These are phyloP conservation scores for Gyps fulvus DNA, from an alignment of 2,113 vertebrate species.

Conservation along the genomic window DNA sequence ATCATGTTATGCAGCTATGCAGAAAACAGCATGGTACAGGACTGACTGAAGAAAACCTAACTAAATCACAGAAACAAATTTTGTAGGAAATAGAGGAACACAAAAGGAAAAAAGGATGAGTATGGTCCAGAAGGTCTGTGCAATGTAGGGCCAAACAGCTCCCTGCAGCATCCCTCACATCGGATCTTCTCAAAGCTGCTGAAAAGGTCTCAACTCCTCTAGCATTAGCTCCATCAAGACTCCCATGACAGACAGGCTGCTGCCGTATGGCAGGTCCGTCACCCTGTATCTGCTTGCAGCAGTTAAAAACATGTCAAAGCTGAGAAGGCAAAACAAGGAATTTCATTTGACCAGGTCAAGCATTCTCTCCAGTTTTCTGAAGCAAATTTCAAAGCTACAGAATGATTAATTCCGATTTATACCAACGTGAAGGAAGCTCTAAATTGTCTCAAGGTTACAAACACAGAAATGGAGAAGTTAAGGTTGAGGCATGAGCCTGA, in stretches of 20 bases:
- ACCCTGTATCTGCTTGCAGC: background rate
- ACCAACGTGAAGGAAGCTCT: background rate
- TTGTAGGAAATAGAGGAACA: background rate
- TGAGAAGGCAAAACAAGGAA: background rate
- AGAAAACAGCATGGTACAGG: background rate
- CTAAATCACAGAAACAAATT: background rate
- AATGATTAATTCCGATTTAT: background rate
- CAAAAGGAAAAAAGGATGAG: background rate
- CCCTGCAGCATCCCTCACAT: background rate
- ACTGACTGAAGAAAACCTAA: background rate
- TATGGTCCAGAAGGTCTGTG: background rate
- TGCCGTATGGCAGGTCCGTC: background rate
- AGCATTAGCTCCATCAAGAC: background rate
- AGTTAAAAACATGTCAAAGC: background rate
- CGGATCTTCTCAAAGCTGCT: background rate
- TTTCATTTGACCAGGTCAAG: background rate
- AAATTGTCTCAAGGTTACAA: background rate
- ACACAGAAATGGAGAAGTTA: background rate
- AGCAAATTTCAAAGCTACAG: background rate
- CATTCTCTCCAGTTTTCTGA: background rate
- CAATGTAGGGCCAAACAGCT: background rate
- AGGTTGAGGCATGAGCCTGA: background rate
- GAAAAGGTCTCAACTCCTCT: background rate
- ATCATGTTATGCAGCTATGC: accelerated
- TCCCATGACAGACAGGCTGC: background rate